A percentile compares a stretch with the other conserved stretches of the same genome.
Evolutionary conservation across 2,888 invertebrate species (phyloP).

Genomic region (Acronicta leporina): DNA sequence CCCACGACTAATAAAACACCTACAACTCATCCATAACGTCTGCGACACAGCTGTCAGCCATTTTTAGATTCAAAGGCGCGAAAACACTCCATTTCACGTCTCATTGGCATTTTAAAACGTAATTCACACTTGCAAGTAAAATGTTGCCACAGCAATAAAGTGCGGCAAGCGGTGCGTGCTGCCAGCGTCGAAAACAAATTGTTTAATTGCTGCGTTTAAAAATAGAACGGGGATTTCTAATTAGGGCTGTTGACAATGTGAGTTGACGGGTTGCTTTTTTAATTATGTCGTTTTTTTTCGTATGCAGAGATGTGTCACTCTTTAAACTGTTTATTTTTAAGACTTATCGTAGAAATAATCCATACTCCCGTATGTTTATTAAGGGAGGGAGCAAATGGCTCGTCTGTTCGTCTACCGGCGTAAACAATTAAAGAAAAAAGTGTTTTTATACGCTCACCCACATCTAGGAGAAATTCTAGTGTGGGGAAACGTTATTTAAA

Average conservation of each 20-base stretch:
- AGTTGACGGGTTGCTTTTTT: slow-evolving; percentile 30
- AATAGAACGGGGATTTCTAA: slow-evolving; percentile 48
- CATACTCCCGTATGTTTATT: no score
- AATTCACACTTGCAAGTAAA: slow-evolving; percentile 85
- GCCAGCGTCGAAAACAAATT: slow-evolving; percentile 82
- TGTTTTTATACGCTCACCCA: no score
- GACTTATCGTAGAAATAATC: no score
- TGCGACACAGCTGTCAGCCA: slow-evolving; percentile 58
- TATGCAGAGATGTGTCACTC: not conserved
- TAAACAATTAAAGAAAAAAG: no score
- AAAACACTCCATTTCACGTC: slow-evolving; percentile 75
- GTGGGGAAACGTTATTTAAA: no score
- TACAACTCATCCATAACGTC: slow-evolving; percentile 22
- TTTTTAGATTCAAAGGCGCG: slow-evolving; percentile 79
- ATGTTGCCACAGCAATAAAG: slow-evolving; percentile 84
- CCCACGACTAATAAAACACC: slow-evolving; percentile 31
- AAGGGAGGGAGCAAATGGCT: no score
- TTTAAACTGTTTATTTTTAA: not conserved
- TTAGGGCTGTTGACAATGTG: slow-evolving; percentile 48
- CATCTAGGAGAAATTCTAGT: no score
- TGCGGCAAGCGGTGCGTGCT: slow-evolving; percentile 75
- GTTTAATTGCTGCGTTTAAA: slow-evolving; percentile 78
- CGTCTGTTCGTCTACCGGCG: no score
- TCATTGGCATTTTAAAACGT: slow-evolving; percentile 78
- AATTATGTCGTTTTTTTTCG: slow-evolving; percentile 22